Evolutionary conservation across 2,888 invertebrate species (phyloP), one percentile per base, ranked within the genome.

Genomic region (Polylopha cassiicola): DNA sequence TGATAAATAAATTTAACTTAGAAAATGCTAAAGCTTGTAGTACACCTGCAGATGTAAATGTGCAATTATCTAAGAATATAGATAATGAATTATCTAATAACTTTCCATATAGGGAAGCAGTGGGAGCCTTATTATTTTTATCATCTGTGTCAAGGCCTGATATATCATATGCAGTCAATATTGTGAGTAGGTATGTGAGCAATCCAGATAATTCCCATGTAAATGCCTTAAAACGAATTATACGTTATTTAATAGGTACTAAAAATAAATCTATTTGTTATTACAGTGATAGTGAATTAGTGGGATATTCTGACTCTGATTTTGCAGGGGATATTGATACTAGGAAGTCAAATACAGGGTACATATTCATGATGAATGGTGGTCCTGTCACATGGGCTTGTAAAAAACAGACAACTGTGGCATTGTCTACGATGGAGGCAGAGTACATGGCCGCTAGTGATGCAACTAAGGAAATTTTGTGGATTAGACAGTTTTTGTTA

Each of bases 271-370:
- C 14, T 26, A 26, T 26, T 13, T 15, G 15, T 4, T 26, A 26
- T 15, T 8, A 26, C 13, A 8, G 26, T 14, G 3, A 15, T 2
- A 8, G 8, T 4, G 15, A 8, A 4, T 14, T 26, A n/a, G 4
- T 26, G 3, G 26, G 26, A n/a, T 26, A 26, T 26, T 26, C 24
- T 6, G 39, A 46, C 18, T 37, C 43, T 14, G 39, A 46, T 37
- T 43, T 43, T 46, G 46, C 37, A 17, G 37, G 37, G 14, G 46
- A 46, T 37, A 4, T 37, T 7, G 37, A 37, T 17, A 16, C 27
- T 9, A 37, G 27, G 21, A 27, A 37, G 7, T 28, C 26, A 17
- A 37, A 17, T 3, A 9, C 20, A 4, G 36, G 27, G 4, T 32
- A 32, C 6, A 13, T 32, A 7, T 32, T 32, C 7, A 33, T 24